These are phyloP conservation scores for Sorex araneus DNA, from an alignment of 2,113 vertebrate genomes.

Conservation along the genomic window DNA sequence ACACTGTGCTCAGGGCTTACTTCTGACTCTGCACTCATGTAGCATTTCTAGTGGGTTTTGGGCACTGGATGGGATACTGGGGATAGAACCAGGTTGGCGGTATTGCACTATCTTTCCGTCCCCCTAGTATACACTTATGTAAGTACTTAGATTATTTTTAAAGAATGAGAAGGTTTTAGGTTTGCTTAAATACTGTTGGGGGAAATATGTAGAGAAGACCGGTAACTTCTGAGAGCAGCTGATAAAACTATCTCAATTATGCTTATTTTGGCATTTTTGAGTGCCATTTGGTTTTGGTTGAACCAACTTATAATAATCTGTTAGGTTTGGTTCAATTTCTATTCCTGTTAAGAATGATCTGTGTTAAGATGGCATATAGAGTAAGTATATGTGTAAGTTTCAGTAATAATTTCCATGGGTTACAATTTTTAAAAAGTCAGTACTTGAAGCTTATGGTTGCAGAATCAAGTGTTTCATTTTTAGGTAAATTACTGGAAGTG, in stretches of 20 bases:
- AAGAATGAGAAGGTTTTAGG: background rate
- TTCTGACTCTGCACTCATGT: background rate
- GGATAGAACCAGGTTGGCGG: too few species aligned
- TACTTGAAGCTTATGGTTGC: background rate
- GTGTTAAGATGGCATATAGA: too few species aligned
- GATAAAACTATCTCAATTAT: background rate
- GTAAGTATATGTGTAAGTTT: background rate
- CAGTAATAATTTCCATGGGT: background rate
- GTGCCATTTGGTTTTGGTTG: background rate
- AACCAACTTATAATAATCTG: background rate
- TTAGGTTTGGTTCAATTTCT: slow-evolving; percentile 23
- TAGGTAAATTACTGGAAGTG: background rate
- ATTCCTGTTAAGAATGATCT: too few species aligned
- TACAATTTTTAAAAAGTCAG: background rate
- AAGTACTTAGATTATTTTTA: too few species aligned
- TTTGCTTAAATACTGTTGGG: background rate
- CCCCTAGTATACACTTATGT: too few species aligned
- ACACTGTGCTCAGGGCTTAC: too few species aligned
- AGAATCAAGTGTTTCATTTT: slow-evolving; percentile 40
- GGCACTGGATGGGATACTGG: too few species aligned
- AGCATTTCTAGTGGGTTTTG: too few species aligned
- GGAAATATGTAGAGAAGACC: background rate
- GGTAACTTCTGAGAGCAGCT: background rate
- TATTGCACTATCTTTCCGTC: background rate
- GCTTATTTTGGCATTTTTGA: background rate